Base-by-base conservation (phyloP, 37 sponge, comb jelly and placozoan species). In the Haliclona indistincta region DNA sequence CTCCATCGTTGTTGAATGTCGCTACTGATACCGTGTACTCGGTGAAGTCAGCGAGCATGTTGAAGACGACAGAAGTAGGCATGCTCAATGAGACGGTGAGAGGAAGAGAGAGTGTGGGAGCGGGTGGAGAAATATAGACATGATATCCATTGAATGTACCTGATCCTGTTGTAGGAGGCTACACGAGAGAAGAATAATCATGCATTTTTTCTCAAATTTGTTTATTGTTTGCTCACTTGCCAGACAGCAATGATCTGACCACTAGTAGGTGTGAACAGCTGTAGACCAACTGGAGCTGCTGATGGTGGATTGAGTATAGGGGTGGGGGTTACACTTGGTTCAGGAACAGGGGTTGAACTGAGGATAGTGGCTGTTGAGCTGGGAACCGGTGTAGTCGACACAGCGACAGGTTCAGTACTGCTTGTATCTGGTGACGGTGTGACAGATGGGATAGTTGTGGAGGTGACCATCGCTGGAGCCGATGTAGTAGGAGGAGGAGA, bases 11-110 rank as follows among this genome's bases (percentile, higher is more conserved):
- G 44, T 86, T 91, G 79, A 79, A 91, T 15, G 88, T 78, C 61
- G 88, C 88, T 41, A 91, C 89, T 41, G 69, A 65, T 38, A 91
- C 43, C 0, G 88, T 78, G 81, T 91, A 91, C 2, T 30, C 44
- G 33, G 88, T 75, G 53, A 62, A 76, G 75, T 63, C 43, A 19
- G 55, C 72, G 17, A 91, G 77, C 3, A 70, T 75, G 13, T 37
- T 0, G 29, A 90, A 44, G 37, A 49, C 17, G n/a, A 26, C n/a
- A 20, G 60, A 6, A 58, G 11, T 26, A 11, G 28, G 22, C n/a
- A n/a, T n/a, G n/a, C n/a, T n/a, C n/a, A n/a, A n/a, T 7, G 60
- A 58, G 28, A 58, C 23, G 28, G 60, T 20, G 25, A 58, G 11
- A 25, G 60, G 60, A 20, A 58, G 60, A 25, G 60, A 25, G 22